These are phyloP conservation scores for Noctua comes DNA, from an alignment of 2,888 invertebrate genomes.

Conservation along the genomic window DNA sequence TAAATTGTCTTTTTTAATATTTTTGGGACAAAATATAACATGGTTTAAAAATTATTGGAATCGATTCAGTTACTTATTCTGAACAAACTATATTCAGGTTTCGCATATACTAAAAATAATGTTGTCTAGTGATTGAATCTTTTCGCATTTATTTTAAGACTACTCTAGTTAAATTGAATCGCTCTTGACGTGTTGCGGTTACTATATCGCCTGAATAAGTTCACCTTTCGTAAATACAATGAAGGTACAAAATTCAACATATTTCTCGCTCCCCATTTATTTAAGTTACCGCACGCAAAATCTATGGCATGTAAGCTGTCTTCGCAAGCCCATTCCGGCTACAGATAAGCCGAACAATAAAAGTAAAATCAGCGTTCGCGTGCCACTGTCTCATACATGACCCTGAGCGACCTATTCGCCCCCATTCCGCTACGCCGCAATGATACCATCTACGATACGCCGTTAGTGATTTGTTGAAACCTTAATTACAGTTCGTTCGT, in stretches of 20 bases:
- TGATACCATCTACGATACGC: slow-evolving; percentile 78
- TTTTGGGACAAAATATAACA: no score
- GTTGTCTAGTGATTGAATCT: slow-evolving; percentile 7
- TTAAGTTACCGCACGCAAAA: slow-evolving; percentile 42
- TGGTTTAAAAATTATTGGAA: no score
- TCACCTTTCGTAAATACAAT: slow-evolving; percentile 3
- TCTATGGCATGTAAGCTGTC: slow-evolving; percentile 55
- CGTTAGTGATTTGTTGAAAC: slow-evolving; percentile 85
- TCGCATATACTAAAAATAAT: no score
- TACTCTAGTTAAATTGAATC: not conserved
- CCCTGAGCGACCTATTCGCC: slow-evolving; percentile 74
- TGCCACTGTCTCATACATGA: slow-evolving; percentile 75
- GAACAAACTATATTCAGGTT: no score
- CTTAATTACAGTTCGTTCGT: slow-evolving; percentile 83
- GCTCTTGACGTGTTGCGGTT: not conserved
- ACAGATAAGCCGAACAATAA: slow-evolving; percentile 62
- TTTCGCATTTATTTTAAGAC: slow-evolving; percentile 2
- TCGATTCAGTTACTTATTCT: no score
- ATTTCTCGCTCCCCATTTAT: slow-evolving; percentile 27
- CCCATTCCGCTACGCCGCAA: slow-evolving; percentile 68
- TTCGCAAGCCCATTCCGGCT: slow-evolving; percentile 45
- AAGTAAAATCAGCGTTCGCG: slow-evolving; percentile 71
- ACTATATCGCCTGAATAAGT: not conserved
- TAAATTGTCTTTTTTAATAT: no score
- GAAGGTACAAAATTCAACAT: slow-evolving; percentile 1